Percentiles rank a stretch among this genome's conserved stretches.
Evolutionary conservation across 2,113 vertebrate genomes (phyloP).

Genomic region (Aptenodytes patagonicus): DNA sequence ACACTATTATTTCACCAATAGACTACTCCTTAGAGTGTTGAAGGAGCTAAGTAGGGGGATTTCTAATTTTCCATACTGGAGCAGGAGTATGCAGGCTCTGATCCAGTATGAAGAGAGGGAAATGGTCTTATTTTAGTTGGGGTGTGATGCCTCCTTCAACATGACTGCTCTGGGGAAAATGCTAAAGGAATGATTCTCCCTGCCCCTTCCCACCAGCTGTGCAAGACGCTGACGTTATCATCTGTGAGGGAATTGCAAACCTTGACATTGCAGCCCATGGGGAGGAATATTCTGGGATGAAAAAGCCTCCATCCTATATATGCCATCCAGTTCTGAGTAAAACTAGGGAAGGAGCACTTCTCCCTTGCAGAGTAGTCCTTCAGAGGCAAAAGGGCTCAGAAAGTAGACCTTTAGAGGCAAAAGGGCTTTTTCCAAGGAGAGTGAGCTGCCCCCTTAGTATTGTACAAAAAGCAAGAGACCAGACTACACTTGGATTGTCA

Average conservation of each 20-base stretch:
- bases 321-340: not conserved
- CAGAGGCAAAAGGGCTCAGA: not conserved
- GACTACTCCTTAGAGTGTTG: not conserved
- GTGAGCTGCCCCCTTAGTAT: not conserved
- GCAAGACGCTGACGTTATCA: not conserved
- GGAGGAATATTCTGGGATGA: not conserved
- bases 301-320: not conserved
- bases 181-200: not conserved
- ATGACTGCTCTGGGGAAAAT: not conserved
- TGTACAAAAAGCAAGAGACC: not conserved
- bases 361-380: not conserved
- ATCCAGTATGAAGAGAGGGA: not conserved
- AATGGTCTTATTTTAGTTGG: not conserved
- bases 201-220: not conserved
- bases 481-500: not conserved
- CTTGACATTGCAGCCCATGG: not conserved
- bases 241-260: not conserved
- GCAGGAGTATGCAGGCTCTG: not conserved
- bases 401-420: not conserved
- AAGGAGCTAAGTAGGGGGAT: not conserved
- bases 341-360: not conserved
- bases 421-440: not conserved
- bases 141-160: not conserved
- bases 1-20: not conserved
- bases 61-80: not conserved